Percentiles rank a stretch among this genome's conserved stretches.
Conservation (phyloP, 2,888 invertebrate species). For the Heliconius ismenius region DNA sequence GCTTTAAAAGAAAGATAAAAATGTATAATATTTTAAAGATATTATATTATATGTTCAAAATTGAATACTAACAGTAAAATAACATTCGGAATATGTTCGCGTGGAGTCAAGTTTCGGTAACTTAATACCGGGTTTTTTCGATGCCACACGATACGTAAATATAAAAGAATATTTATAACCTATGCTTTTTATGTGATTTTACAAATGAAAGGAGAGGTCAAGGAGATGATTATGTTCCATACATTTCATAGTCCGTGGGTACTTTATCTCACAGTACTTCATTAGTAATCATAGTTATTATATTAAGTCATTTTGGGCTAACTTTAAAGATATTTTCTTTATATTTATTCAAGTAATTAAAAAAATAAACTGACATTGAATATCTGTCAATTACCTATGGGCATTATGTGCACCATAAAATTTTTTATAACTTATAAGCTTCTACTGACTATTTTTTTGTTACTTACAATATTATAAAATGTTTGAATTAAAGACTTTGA, state of each 20-base stretch:
- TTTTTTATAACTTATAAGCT: no score
- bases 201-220: constrained; percentile 23
- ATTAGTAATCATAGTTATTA: background rate
- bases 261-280: background rate
- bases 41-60: background rate
- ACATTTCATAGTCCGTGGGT: background rate
- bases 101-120: constrained; percentile 51
- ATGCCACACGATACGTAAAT: constrained; percentile 57
- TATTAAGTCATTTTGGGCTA: no score
- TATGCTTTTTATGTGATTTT: constrained; percentile 49
- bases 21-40: background rate
- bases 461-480: no score
- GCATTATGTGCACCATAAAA: no score
- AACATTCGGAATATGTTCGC: constrained; percentile 46
- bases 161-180: constrained; percentile 52
- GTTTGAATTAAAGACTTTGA: no score
- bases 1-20: background rate
- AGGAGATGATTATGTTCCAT: background rate
- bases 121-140: constrained; percentile 52
- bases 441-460: no score
- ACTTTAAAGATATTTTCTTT: no score
- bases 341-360: no score
- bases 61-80: constrained; percentile 39
- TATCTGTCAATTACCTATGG: no score
- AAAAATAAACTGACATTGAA: no score